phyloP scores from a whole-genome alignment of 2,113 vertebrate species.

The Phoxinus phoxinus region DNA sequence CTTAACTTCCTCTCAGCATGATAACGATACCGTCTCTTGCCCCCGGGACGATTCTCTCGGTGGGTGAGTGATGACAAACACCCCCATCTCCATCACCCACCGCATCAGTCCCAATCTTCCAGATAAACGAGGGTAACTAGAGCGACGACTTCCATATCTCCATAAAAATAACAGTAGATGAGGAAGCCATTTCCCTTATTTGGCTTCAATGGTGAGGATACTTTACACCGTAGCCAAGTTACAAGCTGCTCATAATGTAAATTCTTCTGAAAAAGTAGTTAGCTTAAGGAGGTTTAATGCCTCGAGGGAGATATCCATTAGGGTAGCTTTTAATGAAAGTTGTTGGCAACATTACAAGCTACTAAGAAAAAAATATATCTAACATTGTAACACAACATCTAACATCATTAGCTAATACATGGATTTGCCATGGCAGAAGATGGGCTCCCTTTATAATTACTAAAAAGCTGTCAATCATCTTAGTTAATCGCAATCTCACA shows the following conservation, averaged over 20 bases:
- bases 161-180: slow-evolving; percentile 31
- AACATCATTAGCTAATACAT: too few species aligned
- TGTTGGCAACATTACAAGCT: too few species aligned
- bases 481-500: too few species aligned
- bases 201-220: neutral
- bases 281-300: neutral
- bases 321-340: too few species aligned
- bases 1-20: slow-evolving; percentile 54
- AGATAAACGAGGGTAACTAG: slow-evolving; percentile 51
- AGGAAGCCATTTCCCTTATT: neutral
- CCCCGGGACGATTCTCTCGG: slow-evolving; percentile 30
- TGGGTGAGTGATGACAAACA: slow-evolving; percentile 44
- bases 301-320: neutral
- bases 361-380: too few species aligned
- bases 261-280: neutral
- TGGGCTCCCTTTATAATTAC: too few species aligned
- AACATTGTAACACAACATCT: too few species aligned
- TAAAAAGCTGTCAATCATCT: too few species aligned
- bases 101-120: slow-evolving; percentile 46
- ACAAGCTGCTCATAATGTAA: slow-evolving; percentile 2
- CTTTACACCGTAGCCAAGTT: neutral
- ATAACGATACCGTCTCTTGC: slow-evolving; percentile 43
- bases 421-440: too few species aligned
- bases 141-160: slow-evolving; percentile 6
- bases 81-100: slow-evolving; percentile 31